phyloP scores from a whole-genome alignment of 2,888 invertebrate genomes.

The Galeruca laticollis region DNA sequence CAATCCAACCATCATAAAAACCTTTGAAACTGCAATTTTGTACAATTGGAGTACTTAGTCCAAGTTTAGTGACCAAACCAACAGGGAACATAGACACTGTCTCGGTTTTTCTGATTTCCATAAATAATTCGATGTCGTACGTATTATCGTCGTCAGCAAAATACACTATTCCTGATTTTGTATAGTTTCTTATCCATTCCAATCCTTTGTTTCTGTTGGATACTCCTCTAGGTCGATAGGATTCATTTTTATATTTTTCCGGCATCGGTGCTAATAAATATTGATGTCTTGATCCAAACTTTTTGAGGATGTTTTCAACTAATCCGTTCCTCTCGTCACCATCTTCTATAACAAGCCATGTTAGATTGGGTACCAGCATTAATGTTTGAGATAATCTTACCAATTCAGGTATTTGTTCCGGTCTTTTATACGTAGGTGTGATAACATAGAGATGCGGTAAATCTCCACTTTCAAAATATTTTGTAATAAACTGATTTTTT shows the following conservation, averaged over 20 bases:
- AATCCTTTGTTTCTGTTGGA: conserved; percentile 81
- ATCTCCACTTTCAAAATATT: conserved; percentile 32
- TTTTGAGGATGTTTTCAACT: conserved; percentile 78
- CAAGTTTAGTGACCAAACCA: conserved; percentile 80
- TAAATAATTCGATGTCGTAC: conserved; percentile 81
- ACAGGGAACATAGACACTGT: conserved; percentile 89
- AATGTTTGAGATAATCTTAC: conserved; percentile 90
- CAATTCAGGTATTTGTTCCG: conserved; percentile 84
- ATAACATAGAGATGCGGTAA: conserved; percentile 74
- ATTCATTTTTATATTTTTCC: conserved; percentile 71
- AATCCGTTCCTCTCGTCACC: conserved; percentile 76
- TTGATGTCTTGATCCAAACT: conserved; percentile 76
- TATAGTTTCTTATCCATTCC: conserved; percentile 77
- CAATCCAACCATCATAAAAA: conserved; percentile 85
- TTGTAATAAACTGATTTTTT: too few species aligned
- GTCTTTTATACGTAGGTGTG: conserved; percentile 80
- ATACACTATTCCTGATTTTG: conserved; percentile 78
- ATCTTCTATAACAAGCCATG: conserved; percentile 96
- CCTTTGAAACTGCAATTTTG: conserved; percentile 72
- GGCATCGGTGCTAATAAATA: conserved; percentile 78
- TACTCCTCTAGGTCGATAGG: conserved; percentile 76
- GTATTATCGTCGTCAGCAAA: conserved; percentile 88
- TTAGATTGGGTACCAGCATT: conserved; percentile 86
- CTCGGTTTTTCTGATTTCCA: conserved; percentile 80
- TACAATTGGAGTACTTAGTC: conserved; percentile 77